A percentile compares a stretch with the other conserved stretches of the same genome.
Evolutionary conservation across 2,797 vertebrate genomes (phyloP).

Genomic region (Centropyge bicolor): DNA sequence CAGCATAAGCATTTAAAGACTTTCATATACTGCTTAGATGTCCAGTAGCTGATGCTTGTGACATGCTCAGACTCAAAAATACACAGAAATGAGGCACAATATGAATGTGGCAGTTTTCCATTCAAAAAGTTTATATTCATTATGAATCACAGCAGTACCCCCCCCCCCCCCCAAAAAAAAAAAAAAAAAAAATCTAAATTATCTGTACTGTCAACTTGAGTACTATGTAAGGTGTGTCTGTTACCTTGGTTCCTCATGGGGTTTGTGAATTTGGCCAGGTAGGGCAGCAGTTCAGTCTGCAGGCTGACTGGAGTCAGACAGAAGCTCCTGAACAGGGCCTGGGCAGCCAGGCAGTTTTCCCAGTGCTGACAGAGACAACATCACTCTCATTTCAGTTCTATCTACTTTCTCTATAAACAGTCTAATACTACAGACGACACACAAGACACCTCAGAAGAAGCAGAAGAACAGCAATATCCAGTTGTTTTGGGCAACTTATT

Average conservation of each 20-base stretch:
- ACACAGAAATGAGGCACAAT: background rate
- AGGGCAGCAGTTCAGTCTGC: constrained; percentile 93
- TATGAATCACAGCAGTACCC: background rate
- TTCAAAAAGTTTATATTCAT: background rate
- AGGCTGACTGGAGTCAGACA: constrained; percentile 90
- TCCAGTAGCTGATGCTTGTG: background rate
- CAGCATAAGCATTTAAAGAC: too few species aligned
- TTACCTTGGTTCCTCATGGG: constrained; percentile 95
- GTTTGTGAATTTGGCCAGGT: constrained; percentile 91
- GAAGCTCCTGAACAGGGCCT: constrained; percentile 92
- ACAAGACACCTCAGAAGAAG: background rate
- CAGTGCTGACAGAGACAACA: constrained; percentile 83
- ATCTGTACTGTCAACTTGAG: background rate
- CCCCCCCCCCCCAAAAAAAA: too few species aligned
- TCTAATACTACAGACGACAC: background rate
- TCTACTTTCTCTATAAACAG: background rate
- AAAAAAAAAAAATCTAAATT: too few species aligned
- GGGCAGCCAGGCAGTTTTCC: constrained; percentile 91
- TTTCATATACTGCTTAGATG: background rate
- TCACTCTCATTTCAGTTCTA: background rate
- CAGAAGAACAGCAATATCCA: background rate
- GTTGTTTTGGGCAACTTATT: background rate
- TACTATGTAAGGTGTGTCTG: background rate
- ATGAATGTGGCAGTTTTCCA: background rate
- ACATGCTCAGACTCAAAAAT: background rate